Evolutionary conservation across 1,140 invertebrate genomes (phyloP), one percentile per base, ranked within the genome.

Genomic region (Phthorimaea operculella): DNA sequence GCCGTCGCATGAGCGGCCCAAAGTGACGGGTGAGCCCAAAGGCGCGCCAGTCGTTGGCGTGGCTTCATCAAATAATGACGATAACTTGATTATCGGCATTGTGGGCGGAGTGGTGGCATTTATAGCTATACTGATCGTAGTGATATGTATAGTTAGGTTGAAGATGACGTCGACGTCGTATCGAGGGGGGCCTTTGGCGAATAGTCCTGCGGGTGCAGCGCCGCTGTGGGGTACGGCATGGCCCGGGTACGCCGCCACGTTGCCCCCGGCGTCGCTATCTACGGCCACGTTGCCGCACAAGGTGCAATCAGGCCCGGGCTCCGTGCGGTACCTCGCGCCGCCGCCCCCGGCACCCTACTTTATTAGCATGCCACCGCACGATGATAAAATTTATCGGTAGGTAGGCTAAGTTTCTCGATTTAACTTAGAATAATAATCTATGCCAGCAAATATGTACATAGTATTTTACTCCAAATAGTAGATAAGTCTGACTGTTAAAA

Each of bases 61-160:
- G 57, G 87, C 88, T 8, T 87, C 89, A 3, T 87, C 93, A 0
- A 91, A 89, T 47, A 96, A 95, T 60, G 95, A 97, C 66, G 95
- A 97, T 64, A 96, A 94, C 1, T 76, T 97, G 0, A 96, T 97
- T 50, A 96, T 97, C 52, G 94, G 94, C 4, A 96, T 97, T 62
- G 94, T 96, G 0, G 94, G 94, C 1, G 94, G 94, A 12, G 94
- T 97, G 0, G 93, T 97, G 11, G 94, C 92, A 1, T 95, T 97
- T 67, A 95, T 97, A 50, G 92, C 93, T 9, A 91, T 97, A 58
- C 86, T 96, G 12, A 93, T 96, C 33, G 92, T 96, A 17, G 91
- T 93, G 1, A 96, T 96, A 57, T 97, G 95, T 72, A 92, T 97
- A 14, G 92, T 96, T 11, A 87, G 94, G 17, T 72, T 91, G 63